These are phyloP conservation scores for Apodemia mormo DNA, from an alignment of 2,888 invertebrate genomes.

Conservation along the genomic window DNA sequence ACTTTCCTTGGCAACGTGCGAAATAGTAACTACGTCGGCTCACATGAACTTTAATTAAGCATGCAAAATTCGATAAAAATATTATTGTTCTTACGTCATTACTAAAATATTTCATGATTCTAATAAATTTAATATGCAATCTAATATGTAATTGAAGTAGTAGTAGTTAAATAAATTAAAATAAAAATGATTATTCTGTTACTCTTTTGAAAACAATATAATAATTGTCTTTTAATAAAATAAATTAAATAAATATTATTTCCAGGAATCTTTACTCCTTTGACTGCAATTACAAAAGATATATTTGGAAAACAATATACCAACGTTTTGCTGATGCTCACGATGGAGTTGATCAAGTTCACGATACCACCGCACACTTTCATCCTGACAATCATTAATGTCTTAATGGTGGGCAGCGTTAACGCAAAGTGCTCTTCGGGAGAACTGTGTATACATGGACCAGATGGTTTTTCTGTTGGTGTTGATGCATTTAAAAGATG, in stretches of 20 bases:
- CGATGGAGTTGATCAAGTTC: slow-evolving; percentile 33
- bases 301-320: neutral
- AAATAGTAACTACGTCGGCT: too few species aligned
- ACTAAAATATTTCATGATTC: too few species aligned
- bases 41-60: too few species aligned
- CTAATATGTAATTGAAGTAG: too few species aligned
- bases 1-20: too few species aligned
- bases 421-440: slow-evolving; percentile 43
- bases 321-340: neutral
- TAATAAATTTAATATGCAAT: too few species aligned
- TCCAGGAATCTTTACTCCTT: neutral
- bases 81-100: too few species aligned
- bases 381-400: slow-evolving; percentile 37
- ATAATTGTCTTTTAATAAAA: neutral
- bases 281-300: neutral
- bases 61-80: too few species aligned
- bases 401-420: slow-evolving; percentile 39
- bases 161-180: too few species aligned
- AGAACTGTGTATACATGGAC: neutral
- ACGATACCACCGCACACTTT: slow-evolving; percentile 50
- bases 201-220: too few species aligned
- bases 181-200: too few species aligned
- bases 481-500: slow-evolving; percentile 45
- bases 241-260: neutral
- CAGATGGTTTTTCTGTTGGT: slow-evolving; percentile 40